Percentiles rank a stretch among this genome's conserved stretches.
These are phyloP conservation scores for Tamandua tetradactyla DNA, from an alignment of 2,797 vertebrate genomes.

Conservation along the genomic window DNA sequence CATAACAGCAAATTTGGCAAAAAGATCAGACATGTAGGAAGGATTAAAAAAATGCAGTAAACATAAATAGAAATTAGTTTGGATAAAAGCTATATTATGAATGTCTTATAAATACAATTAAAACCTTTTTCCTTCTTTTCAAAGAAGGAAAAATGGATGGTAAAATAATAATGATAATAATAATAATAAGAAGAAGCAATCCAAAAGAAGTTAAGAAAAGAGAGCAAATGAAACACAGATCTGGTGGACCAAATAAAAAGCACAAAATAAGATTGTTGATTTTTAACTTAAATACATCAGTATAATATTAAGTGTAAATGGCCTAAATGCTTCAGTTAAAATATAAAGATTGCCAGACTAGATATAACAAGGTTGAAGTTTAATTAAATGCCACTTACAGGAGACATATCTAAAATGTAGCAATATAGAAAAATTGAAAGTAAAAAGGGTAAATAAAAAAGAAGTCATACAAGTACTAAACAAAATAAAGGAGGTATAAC, in stretches of 20 bases:
- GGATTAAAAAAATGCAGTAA: conserved; percentile 25
- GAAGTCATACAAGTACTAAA: not conserved
- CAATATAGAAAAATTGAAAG: not conserved
- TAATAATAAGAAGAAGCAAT: conserved; percentile 3
- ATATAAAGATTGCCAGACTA: not conserved
- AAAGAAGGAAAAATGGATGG: not conserved
- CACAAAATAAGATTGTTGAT: conserved; percentile 4
- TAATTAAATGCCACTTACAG: conserved; percentile 37
- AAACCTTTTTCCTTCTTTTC: too few species aligned
- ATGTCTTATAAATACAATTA: not conserved
- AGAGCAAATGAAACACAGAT: not conserved
- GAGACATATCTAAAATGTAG: conserved; percentile 17
- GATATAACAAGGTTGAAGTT: not conserved
- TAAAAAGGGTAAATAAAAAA: not conserved
- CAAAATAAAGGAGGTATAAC: not conserved
- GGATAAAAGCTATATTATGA: not conserved
- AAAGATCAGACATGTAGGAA: not conserved
- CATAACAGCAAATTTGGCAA: not conserved
- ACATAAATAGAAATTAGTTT: not conserved
- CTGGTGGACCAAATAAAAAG: not conserved
- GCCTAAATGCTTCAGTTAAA: conserved; percentile 23
- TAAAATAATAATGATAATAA: conserved; percentile 20
- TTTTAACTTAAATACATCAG: not conserved
- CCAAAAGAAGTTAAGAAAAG: not conserved
- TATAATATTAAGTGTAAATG: conserved; percentile 47